Base-by-base conservation (phyloP, 2,888 invertebrate species). In the Epinotia demarniana region DNA sequence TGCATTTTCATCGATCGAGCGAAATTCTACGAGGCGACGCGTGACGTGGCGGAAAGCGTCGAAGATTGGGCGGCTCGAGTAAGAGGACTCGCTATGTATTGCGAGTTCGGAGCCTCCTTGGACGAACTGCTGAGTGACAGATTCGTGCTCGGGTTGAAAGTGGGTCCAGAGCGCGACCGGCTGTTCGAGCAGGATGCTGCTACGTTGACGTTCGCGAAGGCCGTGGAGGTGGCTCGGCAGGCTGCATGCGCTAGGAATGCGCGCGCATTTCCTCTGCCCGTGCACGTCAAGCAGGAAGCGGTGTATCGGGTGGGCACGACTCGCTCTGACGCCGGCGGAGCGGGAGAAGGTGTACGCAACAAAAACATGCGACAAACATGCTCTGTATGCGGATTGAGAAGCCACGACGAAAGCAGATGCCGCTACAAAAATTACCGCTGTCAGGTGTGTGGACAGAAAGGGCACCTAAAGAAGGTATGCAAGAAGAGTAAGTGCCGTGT, bases 141-240 rank as follows among this genome's bases (percentile, higher is more conserved):
- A 13, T 79, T 69, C 62, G 76, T 79, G 6, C 73, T 80, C 2
- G 79, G 80, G 18, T 19, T 79, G 57, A 67, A 66, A 5, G 23
- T 64, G 3, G 79, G 80, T 0, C 78, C 66, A 12, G 66, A 67
- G 9, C 55, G 66, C n/a, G 62, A 62, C 19, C 33, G 43, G 39
- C 62, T 62, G 39, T 62, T 62, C 62, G 62, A 62, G 62, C 62
- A 62, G 43, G 43, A 43, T 39, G 62, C 62, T 18, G 18, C 43
- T 2, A 68, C 53, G 49, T 19, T 78, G 12, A 77, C 74, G n/a
- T 69, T 78, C 33, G 55, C 75, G 23, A 49, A 23, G 49, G 80
- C 80, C 19, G 23, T 78, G 64, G 77, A 77, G 79, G n/a, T n/a
- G n/a, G n/a, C n/a, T n/a, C n/a, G n/a, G n/a, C n/a, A n/a, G n/a